Evolutionary conservation across 2,888 invertebrate species (phyloP).

Genomic region (Cepaea hortensis): DNA sequence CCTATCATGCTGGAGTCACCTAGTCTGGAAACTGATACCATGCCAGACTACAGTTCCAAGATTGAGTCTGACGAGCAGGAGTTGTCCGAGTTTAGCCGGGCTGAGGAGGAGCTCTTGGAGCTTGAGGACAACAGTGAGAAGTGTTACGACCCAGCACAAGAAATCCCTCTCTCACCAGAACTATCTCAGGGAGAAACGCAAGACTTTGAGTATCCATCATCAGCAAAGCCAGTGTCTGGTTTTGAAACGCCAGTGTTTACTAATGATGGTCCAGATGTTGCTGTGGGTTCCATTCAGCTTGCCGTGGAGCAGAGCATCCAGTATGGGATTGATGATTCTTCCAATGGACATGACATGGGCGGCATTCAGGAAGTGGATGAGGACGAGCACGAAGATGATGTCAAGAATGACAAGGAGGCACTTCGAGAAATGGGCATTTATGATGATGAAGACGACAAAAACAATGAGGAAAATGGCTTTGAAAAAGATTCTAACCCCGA

Average conservation of each 20-base stretch:
- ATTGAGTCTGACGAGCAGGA: conserved; percentile 45
- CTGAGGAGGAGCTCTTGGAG: conserved; percentile 39
- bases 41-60: conserved; percentile 50
- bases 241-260: conserved; percentile 48
- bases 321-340: conserved; percentile 54
- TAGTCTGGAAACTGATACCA: conserved; percentile 49
- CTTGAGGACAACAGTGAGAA: conserved; percentile 13
- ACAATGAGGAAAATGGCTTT: conserved; percentile 51
- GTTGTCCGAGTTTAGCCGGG: conserved; percentile 42
- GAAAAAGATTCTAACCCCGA: conserved; percentile 57
- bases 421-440: conserved; percentile 54
- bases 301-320: conserved; percentile 55
- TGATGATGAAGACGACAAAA: conserved; percentile 53
- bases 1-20: conserved; percentile 63
- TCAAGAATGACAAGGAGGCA: conserved; percentile 1
- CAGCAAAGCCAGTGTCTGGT: conserved; percentile 9
- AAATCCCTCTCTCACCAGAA: conserved; percentile 53
- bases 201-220: conserved; percentile 39
- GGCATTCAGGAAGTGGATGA: conserved; percentile 56
- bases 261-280: conserved; percentile 44
- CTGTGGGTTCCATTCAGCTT: conserved; percentile 1
- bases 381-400: conserved; percentile 50
- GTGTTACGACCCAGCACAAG: conserved; percentile 49
- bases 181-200: conserved; percentile 47
- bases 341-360: conserved; percentile 52